Conservation (phyloP, 2,113 vertebrate species). For the Ciconia maguari region DNA sequence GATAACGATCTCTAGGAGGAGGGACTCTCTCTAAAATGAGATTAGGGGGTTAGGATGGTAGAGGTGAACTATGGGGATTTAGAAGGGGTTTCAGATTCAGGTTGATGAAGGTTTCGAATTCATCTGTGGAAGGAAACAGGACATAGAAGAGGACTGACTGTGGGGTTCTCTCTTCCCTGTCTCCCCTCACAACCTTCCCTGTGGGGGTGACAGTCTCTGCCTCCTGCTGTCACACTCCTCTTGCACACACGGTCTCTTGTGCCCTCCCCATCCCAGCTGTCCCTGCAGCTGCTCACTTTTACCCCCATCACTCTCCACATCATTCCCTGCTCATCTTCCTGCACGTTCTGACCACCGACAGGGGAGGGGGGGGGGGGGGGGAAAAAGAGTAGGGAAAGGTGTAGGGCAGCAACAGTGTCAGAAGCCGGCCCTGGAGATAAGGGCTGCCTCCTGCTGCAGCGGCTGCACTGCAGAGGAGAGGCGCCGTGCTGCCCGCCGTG, state of each 20-base stretch:
- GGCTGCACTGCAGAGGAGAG: neutral
- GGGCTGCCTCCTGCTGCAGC: neutral
- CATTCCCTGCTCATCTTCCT: neutral
- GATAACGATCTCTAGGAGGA: neutral
- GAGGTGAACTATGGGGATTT: neutral
- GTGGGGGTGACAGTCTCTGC: neutral
- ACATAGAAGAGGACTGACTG: neutral
- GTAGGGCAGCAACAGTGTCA: rapidly evolving
- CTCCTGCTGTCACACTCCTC: neutral
- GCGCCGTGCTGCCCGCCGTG: neutral
- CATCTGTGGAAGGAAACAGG: neutral
- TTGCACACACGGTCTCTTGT: neutral
- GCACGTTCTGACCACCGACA: no score
- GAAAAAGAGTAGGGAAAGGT: no score
- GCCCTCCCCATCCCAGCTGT: neutral
- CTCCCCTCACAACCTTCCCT: rapidly evolving
- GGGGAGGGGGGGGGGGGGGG: no score
- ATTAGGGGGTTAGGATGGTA: neutral
- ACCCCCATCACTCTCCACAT: neutral
- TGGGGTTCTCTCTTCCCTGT: neutral
- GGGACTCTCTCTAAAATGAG: neutral
- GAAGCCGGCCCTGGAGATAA: rapidly evolving
- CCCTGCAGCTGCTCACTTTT: neutral
- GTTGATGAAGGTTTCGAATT: neutral
- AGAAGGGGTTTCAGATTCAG: neutral